Evolutionary conservation across 2,888 invertebrate species (phyloP).

Genomic region (Protodeltote pygarga): DNA sequence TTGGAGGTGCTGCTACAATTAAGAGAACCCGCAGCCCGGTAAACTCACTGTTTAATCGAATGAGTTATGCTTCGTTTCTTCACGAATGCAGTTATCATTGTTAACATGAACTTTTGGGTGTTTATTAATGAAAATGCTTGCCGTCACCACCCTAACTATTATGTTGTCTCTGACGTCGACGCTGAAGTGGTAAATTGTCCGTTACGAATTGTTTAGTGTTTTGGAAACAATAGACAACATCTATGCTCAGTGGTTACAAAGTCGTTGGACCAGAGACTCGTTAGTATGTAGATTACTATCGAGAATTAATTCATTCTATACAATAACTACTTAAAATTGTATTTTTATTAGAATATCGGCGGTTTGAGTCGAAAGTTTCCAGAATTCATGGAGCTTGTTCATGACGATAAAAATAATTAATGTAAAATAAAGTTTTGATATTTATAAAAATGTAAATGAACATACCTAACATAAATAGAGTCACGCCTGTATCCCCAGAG

Average conservation of each 20-base stretch:
- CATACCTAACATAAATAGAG: too few species aligned
- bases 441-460: too few species aligned
- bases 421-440: too few species aligned
- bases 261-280: conserved; percentile 42
- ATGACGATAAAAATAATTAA: too few species aligned
- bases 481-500: too few species aligned
- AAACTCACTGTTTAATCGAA: conserved; percentile 74
- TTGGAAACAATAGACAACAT: conserved; percentile 41
- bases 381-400: too few species aligned
- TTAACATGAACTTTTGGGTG: conserved; percentile 66
- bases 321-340: too few species aligned
- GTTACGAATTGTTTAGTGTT: conserved; percentile 57
- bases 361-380: too few species aligned
- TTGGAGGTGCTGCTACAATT: conserved; percentile 59
- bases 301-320: too few species aligned
- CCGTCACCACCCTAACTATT: conserved; percentile 59
- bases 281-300: too few species aligned
- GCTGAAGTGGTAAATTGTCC: conserved; percentile 60
- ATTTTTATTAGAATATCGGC: too few species aligned
- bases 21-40: conserved; percentile 74
- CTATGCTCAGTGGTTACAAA: conserved; percentile 22
- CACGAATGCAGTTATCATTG: conserved; percentile 73
- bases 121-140: conserved; percentile 73
- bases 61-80: conserved; percentile 82
- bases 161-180: conserved; percentile 43